phyloP scores from a whole-genome alignment of 2,888 invertebrate genomes.

The Phengaris alcon region DNA sequence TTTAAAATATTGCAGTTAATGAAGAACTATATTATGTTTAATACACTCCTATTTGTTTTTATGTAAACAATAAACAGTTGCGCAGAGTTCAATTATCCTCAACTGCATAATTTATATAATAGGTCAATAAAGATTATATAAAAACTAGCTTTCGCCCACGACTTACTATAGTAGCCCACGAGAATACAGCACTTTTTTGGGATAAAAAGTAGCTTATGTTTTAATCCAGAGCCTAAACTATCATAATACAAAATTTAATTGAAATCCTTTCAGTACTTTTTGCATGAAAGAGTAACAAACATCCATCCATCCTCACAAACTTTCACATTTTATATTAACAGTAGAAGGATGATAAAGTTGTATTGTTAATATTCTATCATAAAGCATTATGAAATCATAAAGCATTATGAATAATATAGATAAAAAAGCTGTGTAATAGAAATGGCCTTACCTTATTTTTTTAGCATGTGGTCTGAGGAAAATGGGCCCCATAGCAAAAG shows the following conservation, averaged over 20 bases:
- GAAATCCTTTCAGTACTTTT: no score
- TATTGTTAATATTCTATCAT: no score
- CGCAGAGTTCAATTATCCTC: background rate
- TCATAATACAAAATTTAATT: no score
- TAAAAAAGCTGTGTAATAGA: background rate
- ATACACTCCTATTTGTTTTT: background rate
- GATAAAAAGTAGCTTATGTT: no score
- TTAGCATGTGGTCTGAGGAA: conserved; percentile 80
- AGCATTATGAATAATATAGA: background rate
- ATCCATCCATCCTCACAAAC: no score
- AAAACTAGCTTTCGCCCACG: background rate
- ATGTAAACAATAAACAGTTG: conserved; percentile 3
- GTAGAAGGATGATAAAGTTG: background rate
- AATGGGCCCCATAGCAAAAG: conserved; percentile 87
- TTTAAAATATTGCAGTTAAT: background rate
- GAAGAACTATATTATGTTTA: background rate
- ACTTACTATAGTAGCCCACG: no score
- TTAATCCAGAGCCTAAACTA: no score
- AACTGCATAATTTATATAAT: conserved; percentile 14
- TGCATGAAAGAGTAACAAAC: no score
- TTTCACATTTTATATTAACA: no score
- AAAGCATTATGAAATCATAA: background rate
- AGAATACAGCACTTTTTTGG: no score
- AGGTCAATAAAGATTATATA: conserved; percentile 1
- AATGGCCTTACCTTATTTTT: conserved; percentile 79